Conservation (phyloP, 2,888 invertebrate genomes). For the Orthosia cruda region DNA sequence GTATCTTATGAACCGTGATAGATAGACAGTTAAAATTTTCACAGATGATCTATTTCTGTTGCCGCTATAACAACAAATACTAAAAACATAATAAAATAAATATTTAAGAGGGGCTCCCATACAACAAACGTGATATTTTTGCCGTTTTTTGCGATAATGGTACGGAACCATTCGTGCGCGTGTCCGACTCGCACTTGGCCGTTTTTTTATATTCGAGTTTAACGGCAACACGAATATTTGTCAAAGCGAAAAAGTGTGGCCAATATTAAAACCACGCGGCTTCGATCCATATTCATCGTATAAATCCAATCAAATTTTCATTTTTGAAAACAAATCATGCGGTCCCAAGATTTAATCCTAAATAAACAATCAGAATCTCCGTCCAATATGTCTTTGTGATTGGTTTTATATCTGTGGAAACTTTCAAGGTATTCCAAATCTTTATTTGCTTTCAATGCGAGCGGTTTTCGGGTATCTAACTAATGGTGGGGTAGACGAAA, state of each 20-base stretch:
- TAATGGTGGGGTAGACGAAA: conserved; percentile 74
- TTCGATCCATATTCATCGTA: conserved; percentile 31
- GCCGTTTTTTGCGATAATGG: too few relatives aligned
- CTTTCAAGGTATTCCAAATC: conserved; percentile 69
- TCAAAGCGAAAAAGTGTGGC: conserved; percentile 11
- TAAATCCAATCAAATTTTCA: conserved; percentile 45
- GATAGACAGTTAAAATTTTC: too few relatives aligned
- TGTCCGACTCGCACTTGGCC: too few relatives aligned
- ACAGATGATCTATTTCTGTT: too few relatives aligned
- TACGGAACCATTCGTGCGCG: too few relatives aligned
- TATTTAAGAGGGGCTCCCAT: too few relatives aligned
- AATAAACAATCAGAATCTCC: conserved; percentile 68
- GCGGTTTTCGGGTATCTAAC: conserved; percentile 65
- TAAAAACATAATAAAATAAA: too few relatives aligned
- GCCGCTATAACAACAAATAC: too few relatives aligned
- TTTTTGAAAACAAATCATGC: conserved; percentile 47
- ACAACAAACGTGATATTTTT: too few relatives aligned
- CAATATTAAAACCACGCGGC: not conserved
- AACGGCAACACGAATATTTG: conserved; percentile 22
- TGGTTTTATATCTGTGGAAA: conserved; percentile 74
- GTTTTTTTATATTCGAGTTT: conserved; percentile 15
- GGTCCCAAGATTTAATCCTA: conserved; percentile 58
- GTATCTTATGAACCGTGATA: too few relatives aligned
- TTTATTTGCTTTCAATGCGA: conserved; percentile 72
- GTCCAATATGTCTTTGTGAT: conserved; percentile 72